Conservation (phyloP, 1,140 invertebrate genomes). For the Mesaphorura yosii region DNA sequence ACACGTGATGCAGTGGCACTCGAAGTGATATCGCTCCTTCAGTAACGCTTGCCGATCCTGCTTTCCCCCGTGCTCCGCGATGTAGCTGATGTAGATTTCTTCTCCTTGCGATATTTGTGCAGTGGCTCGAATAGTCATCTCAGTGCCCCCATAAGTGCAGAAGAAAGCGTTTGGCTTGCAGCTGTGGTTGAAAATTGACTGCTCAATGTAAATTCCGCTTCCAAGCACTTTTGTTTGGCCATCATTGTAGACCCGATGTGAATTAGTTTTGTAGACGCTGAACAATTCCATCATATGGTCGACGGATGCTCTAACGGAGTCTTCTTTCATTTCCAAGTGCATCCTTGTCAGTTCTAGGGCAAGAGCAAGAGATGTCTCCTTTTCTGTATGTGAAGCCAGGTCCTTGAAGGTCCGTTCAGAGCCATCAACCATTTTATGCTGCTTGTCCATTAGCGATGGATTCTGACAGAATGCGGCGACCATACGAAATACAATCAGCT, state of each 20-base stretch:
- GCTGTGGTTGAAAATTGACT: constrained; percentile 11
- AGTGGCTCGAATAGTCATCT: constrained; percentile 12
- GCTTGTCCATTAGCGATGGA: not conserved
- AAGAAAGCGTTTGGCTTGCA: constrained; percentile 14
- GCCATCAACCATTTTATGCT: constrained; percentile 1
- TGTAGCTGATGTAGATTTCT: constrained; percentile 1
- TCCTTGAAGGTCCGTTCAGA: constrained; percentile 2
- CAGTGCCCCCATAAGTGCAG: not conserved
- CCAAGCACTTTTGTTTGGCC: constrained; percentile 1
- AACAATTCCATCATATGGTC: constrained; percentile 3
- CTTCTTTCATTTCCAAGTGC: not conserved
- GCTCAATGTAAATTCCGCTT: constrained; percentile 6
- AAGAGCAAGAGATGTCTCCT: not conserved
- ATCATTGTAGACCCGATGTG: constrained; percentile 9
- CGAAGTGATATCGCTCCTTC: constrained; percentile 9
- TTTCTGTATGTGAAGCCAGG: constrained; percentile 1
- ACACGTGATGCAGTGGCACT: constrained; percentile 4
- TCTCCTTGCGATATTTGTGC: not conserved
- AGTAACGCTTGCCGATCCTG: not conserved
- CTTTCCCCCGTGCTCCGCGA: not conserved
- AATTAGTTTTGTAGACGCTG: constrained; percentile 9
- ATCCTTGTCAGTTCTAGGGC: not conserved
- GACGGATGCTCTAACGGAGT: not conserved
- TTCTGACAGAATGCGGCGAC: not conserved
- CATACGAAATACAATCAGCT: not conserved